Percentiles rank a stretch among this genome's conserved stretches.
Evolutionary conservation across 2,113 vertebrate genomes (phyloP).

Genomic region (Porphyrio hochstetteri): DNA sequence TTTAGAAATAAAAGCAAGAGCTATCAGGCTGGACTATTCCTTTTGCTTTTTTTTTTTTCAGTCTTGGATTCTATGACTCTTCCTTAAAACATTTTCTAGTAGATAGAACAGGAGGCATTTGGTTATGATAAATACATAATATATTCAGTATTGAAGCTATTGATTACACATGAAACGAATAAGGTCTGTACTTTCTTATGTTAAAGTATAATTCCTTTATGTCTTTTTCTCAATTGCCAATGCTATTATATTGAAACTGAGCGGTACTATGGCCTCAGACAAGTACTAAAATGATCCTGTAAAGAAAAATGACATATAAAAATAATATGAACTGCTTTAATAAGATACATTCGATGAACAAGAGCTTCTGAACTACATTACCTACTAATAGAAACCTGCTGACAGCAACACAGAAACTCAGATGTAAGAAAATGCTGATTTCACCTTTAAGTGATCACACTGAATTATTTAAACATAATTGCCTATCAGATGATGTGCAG

Average conservation of each 20-base stretch:
- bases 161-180: neutral
- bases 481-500: constrained; percentile 15
- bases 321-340: neutral
- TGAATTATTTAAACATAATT: constrained; percentile 52
- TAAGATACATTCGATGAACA: neutral
- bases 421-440: constrained; percentile 3
- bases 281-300: neutral
- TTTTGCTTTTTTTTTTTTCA: neutral
- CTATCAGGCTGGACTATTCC: neutral
- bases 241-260: neutral
- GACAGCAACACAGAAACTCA: neutral
- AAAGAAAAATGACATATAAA: neutral
- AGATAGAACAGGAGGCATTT: neutral
- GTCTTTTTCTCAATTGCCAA: neutral
- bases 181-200: neutral
- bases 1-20: neutral
- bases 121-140: neutral
- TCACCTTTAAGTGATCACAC: constrained; percentile 13
- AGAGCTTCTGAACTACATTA: neutral
- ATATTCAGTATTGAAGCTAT: neutral
- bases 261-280: neutral
- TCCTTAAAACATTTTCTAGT: neutral
- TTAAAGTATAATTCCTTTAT: neutral
- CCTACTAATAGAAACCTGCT: neutral
- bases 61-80: neutral